These are phyloP conservation scores for Cecidostiba fungosa DNA, from an alignment of 2,888 invertebrate species.

Conservation along the genomic window DNA sequence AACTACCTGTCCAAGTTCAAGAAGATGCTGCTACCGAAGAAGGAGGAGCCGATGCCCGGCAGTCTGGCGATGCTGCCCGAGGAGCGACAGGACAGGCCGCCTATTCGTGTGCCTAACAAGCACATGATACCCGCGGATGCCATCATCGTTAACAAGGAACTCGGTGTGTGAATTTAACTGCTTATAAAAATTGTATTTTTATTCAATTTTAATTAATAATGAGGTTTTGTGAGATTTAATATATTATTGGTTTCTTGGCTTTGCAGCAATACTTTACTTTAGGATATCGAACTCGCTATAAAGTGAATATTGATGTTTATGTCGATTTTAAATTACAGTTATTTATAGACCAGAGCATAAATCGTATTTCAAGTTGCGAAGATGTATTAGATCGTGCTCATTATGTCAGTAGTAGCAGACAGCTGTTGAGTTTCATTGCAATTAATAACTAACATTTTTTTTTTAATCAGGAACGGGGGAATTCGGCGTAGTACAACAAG, in stretches of 20 bases:
- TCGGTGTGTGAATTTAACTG: slow-evolving; percentile 80
- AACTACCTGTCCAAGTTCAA: slow-evolving; percentile 96
- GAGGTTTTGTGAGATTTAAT: neutral
- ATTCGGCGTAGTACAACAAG: slow-evolving; percentile 99
- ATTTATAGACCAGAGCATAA: too few relatives aligned
- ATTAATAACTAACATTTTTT: neutral
- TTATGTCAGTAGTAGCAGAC: too few relatives aligned
- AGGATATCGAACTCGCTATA: too few relatives aligned
- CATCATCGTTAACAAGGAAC: slow-evolving; percentile 95
- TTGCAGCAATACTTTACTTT: too few relatives aligned
- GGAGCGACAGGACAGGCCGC: slow-evolving; percentile 78
- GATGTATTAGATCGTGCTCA: too few relatives aligned
- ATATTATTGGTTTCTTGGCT: too few relatives aligned
- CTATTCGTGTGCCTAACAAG: slow-evolving; percentile 88
- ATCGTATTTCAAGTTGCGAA: too few relatives aligned
- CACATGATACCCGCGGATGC: slow-evolving; percentile 93
- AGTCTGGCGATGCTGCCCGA: slow-evolving; percentile 76
- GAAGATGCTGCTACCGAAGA: slow-evolving; percentile 87
- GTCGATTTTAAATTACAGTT: neutral
- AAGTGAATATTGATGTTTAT: too few relatives aligned
- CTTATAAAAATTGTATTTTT: neutral
- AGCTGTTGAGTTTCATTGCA: too few relatives aligned
- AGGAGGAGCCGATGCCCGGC: slow-evolving; percentile 78
- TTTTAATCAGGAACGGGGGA: slow-evolving; percentile 89
- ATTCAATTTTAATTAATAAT: too few relatives aligned